phyloP scores from a whole-genome alignment of 1,140 invertebrate species.

The Cyclargus thomasi region DNA sequence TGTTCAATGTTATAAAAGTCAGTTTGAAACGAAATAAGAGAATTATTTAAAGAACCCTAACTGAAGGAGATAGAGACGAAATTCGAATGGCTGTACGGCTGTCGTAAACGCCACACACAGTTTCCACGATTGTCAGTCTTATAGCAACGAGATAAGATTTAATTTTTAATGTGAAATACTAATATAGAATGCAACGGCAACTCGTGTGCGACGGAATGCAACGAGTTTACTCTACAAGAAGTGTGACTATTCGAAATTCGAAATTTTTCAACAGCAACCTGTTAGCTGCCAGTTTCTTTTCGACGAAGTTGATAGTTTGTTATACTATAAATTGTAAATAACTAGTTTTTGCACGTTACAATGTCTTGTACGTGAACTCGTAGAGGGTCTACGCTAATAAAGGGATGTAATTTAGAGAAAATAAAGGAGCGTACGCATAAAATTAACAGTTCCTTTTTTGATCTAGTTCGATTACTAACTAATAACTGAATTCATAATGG shows the following conservation, averaged over 20 bases:
- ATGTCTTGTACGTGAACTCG: too few relatives aligned
- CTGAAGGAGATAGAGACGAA: not conserved
- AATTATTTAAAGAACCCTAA: not conserved
- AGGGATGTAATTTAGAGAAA: too few relatives aligned
- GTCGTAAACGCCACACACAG: not conserved
- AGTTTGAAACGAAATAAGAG: not conserved
- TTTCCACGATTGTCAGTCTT: not conserved
- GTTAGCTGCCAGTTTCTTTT: constrained; percentile 2
- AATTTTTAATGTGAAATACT: not conserved
- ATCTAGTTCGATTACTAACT: too few relatives aligned
- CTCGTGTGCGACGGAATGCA: constrained; percentile 58
- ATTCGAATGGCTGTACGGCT: not conserved
- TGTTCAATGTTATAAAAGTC: not conserved
- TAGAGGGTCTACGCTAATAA: too few relatives aligned
- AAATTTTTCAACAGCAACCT: constrained; percentile 3
- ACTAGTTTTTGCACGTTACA: too few relatives aligned
- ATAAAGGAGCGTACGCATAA: too few relatives aligned
- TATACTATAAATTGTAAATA: too few relatives aligned
- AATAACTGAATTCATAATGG: too few relatives aligned
- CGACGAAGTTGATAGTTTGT: not conserved
- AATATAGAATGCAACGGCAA: constrained; percentile 33
- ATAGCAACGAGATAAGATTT: not conserved
- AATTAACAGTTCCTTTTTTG: too few relatives aligned
- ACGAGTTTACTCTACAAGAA: constrained; percentile 35
- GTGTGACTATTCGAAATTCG: constrained; percentile 11